Base-by-base conservation (phyloP, 2,888 invertebrate genomes). In the Zelleria hepariella region DNA sequence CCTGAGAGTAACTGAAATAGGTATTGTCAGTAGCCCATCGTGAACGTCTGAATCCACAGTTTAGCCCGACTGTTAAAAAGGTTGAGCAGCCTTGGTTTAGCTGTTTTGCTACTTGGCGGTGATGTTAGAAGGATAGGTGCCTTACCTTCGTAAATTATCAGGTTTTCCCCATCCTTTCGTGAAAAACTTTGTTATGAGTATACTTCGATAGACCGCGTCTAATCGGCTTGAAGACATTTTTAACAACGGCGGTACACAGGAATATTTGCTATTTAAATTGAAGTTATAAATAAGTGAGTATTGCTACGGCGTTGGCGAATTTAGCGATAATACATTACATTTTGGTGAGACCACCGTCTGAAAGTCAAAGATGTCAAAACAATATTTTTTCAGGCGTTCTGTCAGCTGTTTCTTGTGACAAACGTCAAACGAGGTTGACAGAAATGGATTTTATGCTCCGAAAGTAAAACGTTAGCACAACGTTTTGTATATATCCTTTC, bases 141-240 rank as follows among this genome's bases (percentile, higher is more conserved):
- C n/a, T 75, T 72, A 95, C 97, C 94, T 94, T 83, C 94, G 93
- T 61, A 99, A 90, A 80, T 95, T 95, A 71, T 97, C 95, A 24
- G 98, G 96, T 75, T 95, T 94, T 5, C 98, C 98, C 98, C 98
- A 99, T 70, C 98, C 98, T 90, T 96, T 96, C 1, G 95, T 96
- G 75, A 98, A 99, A 80, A 98, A 97, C 81, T 94, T 95, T 1
- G 96, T 95, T 60, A 97, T 88, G 60, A 98, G 90, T 74, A 98
- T 91, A 76, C 94, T 94, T 66, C 98, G 91, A 78, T 97, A 98
- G 58, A 96, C 90, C 62, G 93, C 92, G 78, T 96, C 96, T 69
- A 96, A 82, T 71, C 86, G 91, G 70, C 91, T 91, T 60, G 91
- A 82, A 65, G 91, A 89, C 92, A 92, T 91, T 73, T 86, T 42